Evolutionary conservation across 2,797 vertebrate genomes (phyloP).

Genomic region (Cossypha caffra): DNA sequence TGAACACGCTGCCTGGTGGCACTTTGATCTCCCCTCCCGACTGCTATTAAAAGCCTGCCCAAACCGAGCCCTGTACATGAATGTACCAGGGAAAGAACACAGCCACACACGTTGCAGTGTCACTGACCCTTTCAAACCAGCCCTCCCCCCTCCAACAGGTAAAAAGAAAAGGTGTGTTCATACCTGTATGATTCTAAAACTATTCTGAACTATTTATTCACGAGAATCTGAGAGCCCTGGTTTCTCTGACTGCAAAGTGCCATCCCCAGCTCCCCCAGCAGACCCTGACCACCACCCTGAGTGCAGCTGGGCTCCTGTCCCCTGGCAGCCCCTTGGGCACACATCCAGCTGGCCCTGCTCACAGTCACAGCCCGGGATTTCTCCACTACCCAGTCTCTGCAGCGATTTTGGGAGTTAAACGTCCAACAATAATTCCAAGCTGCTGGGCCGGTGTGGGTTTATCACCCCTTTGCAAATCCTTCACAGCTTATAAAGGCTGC

Average conservation of each 20-base stretch:
- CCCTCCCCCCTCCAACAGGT: background rate
- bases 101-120: accelerated
- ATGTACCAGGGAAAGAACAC: background rate
- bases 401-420: background rate
- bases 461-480: background rate
- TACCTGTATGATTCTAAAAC: background rate
- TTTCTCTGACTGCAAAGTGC: background rate
- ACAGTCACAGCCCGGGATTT: accelerated
- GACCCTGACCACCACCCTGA: background rate
- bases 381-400: background rate
- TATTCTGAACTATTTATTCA: background rate
- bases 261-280: background rate
- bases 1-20: background rate
- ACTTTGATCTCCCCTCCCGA: background rate
- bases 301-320: background rate
- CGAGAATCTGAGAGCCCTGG: background rate
- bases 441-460: accelerated
- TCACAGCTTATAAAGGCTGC: background rate
- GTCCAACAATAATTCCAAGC: background rate
- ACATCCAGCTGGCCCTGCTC: accelerated
- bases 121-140: background rate
- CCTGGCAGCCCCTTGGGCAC: background rate
- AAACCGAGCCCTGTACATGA: background rate
- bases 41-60: background rate
- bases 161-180: background rate